Evolutionary conservation across 2,888 invertebrate genomes (phyloP), one percentile per base, ranked within the genome.

Genomic region (Kryphioiulus occultus): DNA sequence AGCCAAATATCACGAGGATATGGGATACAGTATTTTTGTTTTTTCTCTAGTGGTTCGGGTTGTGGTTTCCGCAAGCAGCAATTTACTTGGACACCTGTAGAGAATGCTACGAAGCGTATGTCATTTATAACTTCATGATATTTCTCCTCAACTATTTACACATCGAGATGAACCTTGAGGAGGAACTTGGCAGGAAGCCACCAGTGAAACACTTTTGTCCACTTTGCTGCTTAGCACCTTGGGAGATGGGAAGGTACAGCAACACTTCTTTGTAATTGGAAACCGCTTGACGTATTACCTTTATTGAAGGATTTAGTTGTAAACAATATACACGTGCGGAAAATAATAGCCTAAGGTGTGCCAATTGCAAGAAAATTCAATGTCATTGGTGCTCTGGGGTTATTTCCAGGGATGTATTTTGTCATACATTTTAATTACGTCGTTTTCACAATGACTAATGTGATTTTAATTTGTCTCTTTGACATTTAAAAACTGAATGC

Each of bases 31-130:
- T 19, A 17, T 30, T 42, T 22, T 47, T 15, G 32, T 12, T 92
- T 92, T 78, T 35, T 35, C 7, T 35, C 2, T 91, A 95, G 95
- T 97, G 97, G 97, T 93, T 97, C 90, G 98, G 98, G 2, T 93
- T 99, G 89, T 93, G 96, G 87, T 97, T 96, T 92, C 97, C 97
- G 0, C 94, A 95, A 90, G 95, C 95, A 90, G 96, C 97, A 78
- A 97, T 99, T 90, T 98, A 98, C 92, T 95, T 98, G 91, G 98
- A 99, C 92, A 97, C 97, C 90, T 92, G 97, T 87, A 94, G 98
- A 91, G 98, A 99, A 93, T 98, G 98, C 92, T 99, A 98, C 91
- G 99, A 99, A 93, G 98, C 98, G 0, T 99, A 98, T 93, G 98
- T 98, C 2, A 98, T 99, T 91, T 98, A 99, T 92, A 98, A 98